Evolutionary conservation across 2,113 vertebrate genomes (phyloP), one percentile per base, ranked within the genome.

Genomic region (Ascaphus truei): DNA sequence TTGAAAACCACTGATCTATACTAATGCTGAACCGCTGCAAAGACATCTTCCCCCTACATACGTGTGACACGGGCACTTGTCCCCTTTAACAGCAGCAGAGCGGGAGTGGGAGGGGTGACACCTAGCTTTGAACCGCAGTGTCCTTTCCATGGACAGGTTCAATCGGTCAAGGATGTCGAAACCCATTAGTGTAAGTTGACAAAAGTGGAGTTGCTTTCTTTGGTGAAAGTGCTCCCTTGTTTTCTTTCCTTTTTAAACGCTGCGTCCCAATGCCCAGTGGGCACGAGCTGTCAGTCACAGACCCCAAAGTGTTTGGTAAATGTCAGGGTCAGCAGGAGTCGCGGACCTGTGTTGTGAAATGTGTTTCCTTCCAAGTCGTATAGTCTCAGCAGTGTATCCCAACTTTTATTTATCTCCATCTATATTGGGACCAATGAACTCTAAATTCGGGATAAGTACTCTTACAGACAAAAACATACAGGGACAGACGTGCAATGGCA

Each of bases 71-170:
- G n/a, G n/a, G n/a, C n/a, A n/a, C n/a, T n/a, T n/a, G n/a, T n/a
- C n/a, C n/a, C n/a, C n/a, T n/a, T n/a, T n/a, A n/a, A n/a, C n/a
- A n/a, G n/a, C n/a, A n/a, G 81, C 78, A 81, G 50, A 73, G 73
- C 73, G 57, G 68, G 75, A 55, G 80, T 4, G 68, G 82, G 83
- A 13, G 37, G n/a, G 5, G 37, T 15, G 37, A 13, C n/a, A n/a
- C n/a, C n/a, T n/a, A n/a, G 88, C 86, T 84, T 87, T 85, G 72
- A 89, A 81, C 84, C 80, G 84, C 82, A 75, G 33, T 77, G 80
- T 80, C 76, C 77, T 47, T 76, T 78, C 79, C 77, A 80, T 62
- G 39, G 20, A 78, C 76, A 76, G 81, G 88, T 88, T 89, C 87
- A 88, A 66, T 73, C 73, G 81, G 87, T 90, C 86, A 90, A 63